These are phyloP conservation scores for Drosophila kohkoa DNA, from an alignment of 1,140 invertebrate species.

Conservation along the genomic window DNA sequence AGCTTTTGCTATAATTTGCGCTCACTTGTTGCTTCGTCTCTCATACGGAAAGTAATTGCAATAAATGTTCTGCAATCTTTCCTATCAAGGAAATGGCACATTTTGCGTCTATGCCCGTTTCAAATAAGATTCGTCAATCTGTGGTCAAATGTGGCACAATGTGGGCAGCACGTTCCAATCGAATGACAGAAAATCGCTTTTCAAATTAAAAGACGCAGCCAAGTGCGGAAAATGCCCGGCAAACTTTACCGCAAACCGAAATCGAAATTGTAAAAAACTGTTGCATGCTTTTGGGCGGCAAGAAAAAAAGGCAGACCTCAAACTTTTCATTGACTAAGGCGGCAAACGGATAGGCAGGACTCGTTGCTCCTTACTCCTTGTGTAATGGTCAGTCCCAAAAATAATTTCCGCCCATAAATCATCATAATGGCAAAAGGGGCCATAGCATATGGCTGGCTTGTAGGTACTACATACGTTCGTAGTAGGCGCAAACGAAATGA, in stretches of 20 bases:
- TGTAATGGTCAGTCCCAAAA: constrained; percentile 48
- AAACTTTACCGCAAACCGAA: constrained; percentile 59
- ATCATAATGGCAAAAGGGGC: constrained; percentile 67
- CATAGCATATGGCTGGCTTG: constrained; percentile 24
- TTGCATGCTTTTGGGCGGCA: constrained; percentile 61
- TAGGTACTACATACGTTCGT: not conserved
- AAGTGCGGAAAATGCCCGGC: constrained; percentile 54
- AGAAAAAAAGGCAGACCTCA: constrained; percentile 13
- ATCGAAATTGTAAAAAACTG: constrained; percentile 61
- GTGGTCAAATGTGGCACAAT: constrained; percentile 16
- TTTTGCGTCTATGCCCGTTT: constrained; percentile 12
- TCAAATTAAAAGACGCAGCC: constrained; percentile 74
- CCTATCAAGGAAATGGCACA: constrained; percentile 47
- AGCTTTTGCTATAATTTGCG: constrained; percentile 29
- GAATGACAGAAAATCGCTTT: constrained; percentile 61
- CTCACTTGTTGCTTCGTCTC: constrained; percentile 45
- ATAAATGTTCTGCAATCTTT: constrained; percentile 20
- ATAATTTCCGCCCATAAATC: constrained; percentile 81
- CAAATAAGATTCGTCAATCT: constrained; percentile 59
- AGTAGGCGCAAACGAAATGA: constrained; percentile 62
- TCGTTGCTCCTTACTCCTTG: not conserved
- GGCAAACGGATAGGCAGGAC: too few relatives aligned
- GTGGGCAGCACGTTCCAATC: constrained; percentile 37
- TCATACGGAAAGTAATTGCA: constrained; percentile 3
- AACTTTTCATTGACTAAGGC: constrained; percentile 12